Evolutionary conservation across 2,113 vertebrate species (phyloP).

Genomic region (Chascanopsetta lugubris): DNA sequence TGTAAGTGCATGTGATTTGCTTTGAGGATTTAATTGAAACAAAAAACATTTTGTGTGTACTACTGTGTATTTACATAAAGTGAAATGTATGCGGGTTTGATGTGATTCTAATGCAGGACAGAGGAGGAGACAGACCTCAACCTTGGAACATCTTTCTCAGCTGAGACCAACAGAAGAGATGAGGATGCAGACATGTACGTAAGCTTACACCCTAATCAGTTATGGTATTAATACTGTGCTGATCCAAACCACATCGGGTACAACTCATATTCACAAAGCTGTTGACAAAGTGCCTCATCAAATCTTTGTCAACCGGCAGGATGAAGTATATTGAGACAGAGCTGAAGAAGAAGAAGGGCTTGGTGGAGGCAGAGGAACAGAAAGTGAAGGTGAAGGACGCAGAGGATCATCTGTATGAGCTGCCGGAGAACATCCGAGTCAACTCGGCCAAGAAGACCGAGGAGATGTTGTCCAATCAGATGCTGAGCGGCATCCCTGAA

Average conservation of each 20-base stretch:
- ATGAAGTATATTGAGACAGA: conserved; percentile 99
- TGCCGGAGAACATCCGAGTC: conserved; percentile 94
- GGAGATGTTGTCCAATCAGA: conserved; percentile 99
- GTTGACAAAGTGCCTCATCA: background rate
- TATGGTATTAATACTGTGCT: background rate
- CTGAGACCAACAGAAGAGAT: conserved; percentile 96
- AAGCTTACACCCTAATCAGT: background rate
- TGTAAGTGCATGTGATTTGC: conserved; percentile 77
- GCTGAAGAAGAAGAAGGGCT: conserved; percentile 95
- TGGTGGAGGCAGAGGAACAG: conserved; percentile 91
- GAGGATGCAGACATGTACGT: conserved; percentile 98
- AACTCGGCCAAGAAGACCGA: conserved; percentile 97
- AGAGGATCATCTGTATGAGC: conserved; percentile 93
- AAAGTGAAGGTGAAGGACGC: conserved; percentile 94
- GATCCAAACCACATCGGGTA: background rate
- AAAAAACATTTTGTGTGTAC: background rate
- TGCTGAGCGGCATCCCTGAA: conserved; percentile 97
- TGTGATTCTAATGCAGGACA: conserved; percentile 77
- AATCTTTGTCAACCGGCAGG: conserved; percentile 73
- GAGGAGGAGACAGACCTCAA: conserved; percentile 94
- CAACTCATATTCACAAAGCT: background rate
- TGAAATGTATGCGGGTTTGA: background rate
- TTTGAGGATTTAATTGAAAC: background rate
- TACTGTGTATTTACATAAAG: background rate
- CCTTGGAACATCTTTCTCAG: conserved; percentile 96